Base-by-base conservation (phyloP, 2,888 invertebrate genomes). In the Heliconius ismenius region DNA sequence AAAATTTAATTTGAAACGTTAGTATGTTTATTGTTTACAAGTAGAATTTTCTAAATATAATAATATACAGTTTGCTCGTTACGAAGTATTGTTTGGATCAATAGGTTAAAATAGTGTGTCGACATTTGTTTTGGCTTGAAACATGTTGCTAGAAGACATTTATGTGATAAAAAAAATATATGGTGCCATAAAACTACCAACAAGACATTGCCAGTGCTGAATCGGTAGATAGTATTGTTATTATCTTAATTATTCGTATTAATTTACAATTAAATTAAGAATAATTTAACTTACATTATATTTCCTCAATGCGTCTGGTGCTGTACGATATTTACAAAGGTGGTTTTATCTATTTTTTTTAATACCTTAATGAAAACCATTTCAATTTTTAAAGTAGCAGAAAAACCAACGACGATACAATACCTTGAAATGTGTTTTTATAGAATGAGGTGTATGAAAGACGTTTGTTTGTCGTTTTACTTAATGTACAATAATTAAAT, bases 181-280 rank as follows among this genome's bases (percentile, higher is more conserved):
- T 39, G 15, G 13, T 15, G 21, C 10, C 11, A 18, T 63, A 18
- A 62, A 63, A 28, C 1, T 63, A 62, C 24, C 6, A 32, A 10
- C 4, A 21, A 21, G 18, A 10, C 9, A 24, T 24, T 32, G 64
- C 10, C 21, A 63, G 18, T 64, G 11, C 7, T 3, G 10, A 32
- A 2, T 3, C 26, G 26, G 11, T 39, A 65, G 13, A n/a, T 36
- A 36, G 13, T 36, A 28, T 65, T 36, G 13, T 39, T 39, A 2
- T 65, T 32, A 65, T 36, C 36, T 32, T n/a, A 36, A 36, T 36
- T 39, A n/a, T n/a, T n/a, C 21, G 3, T 21, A 58, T 58, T 58
- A n/a, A n/a, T 58, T 58, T 58, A n/a, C 58, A 58, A 58, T 58
- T 58, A n/a, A 58, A 58, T n/a, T n/a, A n/a, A n/a, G n/a, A 58